These are phyloP conservation scores for Aix galericulata DNA, from an alignment of 2,113 vertebrate genomes.

Conservation along the genomic window DNA sequence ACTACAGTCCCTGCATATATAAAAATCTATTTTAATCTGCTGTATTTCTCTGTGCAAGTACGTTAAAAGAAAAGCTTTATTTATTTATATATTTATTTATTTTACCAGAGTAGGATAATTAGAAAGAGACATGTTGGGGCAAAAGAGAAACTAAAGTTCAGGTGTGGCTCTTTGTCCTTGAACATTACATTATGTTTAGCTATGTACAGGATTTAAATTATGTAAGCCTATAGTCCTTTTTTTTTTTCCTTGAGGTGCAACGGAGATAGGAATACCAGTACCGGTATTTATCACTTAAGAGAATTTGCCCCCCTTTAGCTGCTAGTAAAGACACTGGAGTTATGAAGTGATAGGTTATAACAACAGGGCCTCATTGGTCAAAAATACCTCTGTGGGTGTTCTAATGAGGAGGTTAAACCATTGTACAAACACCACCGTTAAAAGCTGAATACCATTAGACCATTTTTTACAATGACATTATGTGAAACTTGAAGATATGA, in stretches of 20 bases:
- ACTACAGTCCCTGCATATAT: neutral
- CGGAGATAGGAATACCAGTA: neutral
- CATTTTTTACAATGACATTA: constrained; percentile 42
- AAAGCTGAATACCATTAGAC: neutral
- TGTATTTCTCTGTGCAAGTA: neutral
- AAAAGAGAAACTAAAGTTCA: neutral
- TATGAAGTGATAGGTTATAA: neutral
- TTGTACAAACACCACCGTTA: constrained; percentile 26
- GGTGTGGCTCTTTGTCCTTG: neutral
- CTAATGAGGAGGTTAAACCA: constrained; percentile 40
- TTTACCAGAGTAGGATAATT: neutral
- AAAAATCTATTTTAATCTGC: neutral
- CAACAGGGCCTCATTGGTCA: constrained; percentile 12
- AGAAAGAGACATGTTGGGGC: neutral
- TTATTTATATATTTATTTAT: neutral
- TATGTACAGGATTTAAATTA: neutral
- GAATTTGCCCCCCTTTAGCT: neutral
- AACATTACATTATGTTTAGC: neutral
- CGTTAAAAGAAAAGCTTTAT: neutral
- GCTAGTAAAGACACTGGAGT: neutral
- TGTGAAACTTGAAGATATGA: constrained; percentile 54
- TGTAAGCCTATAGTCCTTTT: accelerated
- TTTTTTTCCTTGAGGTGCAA: neutral
- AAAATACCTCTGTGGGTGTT: neutral
- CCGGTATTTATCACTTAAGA: neutral